Evolutionary conservation across 2,113 vertebrate species (phyloP), one percentile per base, ranked within the genome.

Genomic region (Microcebus griseorufus): DNA sequence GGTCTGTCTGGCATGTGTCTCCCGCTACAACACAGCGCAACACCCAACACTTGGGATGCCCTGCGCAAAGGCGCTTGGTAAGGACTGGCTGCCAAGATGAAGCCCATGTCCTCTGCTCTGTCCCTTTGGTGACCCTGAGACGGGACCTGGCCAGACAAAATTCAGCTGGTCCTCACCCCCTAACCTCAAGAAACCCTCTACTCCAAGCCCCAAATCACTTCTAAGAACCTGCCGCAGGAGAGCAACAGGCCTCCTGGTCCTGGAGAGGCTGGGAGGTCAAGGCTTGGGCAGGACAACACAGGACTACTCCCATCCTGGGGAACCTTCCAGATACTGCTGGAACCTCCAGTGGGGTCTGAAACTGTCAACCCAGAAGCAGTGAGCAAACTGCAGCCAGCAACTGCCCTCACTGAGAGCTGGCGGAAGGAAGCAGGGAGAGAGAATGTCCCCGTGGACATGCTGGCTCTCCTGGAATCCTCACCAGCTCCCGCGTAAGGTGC

Each of bases 401-500:
- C n/a, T 82, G 45, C 73, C 9, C n/a, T 89, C 45, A 23, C 9
- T 0, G 69, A 29, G 27, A 82, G 32, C 39, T 7, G 69, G 42
- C 25, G 0, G 7, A 72, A 51, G 45, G 67, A 86, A 4, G 81
- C 37, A 82, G 73, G 16, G 18, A 37, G 23, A 55, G 20, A 27
- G 34, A 60, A 18, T 1, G 25, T 1, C 29, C 45, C 75, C 11
- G 60, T 23, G 53, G 53, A 39, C 22, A 37, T 3, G 12, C 45
- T 17, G 11, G 39, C 76, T 48, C 72, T 67, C 32, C 83, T 9
- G 34, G 42, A 75, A 34, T 13, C 82, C 48, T 83, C 58, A 20
- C 32, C 1, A 12, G 39, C 55, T 62, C 55, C 53, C 7, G 3
- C 0, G 0, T 20, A 58, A 42, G 32, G 53, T 3, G 39, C 13